phyloP scores from a whole-genome alignment of 2,888 invertebrate species.

The Agelastica alni region DNA sequence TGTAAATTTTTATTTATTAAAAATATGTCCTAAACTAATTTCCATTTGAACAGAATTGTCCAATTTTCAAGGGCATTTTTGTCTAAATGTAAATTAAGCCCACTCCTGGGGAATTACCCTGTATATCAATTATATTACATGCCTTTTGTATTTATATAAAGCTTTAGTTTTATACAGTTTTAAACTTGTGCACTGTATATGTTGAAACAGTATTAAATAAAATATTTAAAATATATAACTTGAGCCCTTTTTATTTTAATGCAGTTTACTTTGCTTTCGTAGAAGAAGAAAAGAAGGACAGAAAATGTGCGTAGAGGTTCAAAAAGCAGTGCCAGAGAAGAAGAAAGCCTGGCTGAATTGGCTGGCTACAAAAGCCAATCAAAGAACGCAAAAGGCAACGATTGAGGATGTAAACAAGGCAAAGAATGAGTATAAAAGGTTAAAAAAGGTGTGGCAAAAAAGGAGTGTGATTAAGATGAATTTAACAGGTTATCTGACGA shows the following conservation, averaged over 20 bases:
- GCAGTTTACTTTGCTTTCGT: no score
- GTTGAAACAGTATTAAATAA: slow-evolving; percentile 51
- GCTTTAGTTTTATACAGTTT: slow-evolving; percentile 51
- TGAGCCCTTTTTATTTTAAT: neutral
- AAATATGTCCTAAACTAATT: slow-evolving; percentile 25
- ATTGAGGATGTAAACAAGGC: no score
- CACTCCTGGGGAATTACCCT: slow-evolving; percentile 23
- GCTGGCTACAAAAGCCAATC: no score
- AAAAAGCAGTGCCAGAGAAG: no score
- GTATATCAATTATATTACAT: slow-evolving; percentile 45
- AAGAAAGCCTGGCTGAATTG: no score
- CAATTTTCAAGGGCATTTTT: neutral
- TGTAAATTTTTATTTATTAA: slow-evolving; percentile 32
- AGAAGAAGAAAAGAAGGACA: no score
- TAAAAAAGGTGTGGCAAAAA: no score
- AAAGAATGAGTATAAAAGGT: no score
- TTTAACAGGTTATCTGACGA: no score
- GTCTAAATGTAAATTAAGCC: slow-evolving; percentile 16
- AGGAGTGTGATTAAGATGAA: no score
- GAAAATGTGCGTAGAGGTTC: no score
- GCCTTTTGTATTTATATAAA: slow-evolving; percentile 46
- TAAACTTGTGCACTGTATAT: slow-evolving; percentile 50
- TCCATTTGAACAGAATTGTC: slow-evolving; percentile 10
- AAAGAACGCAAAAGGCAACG: no score
- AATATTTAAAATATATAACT: slow-evolving; percentile 44